Percentiles rank a stretch among this genome's conserved stretches.
Conservation (phyloP, 2,888 invertebrate species). For the Lamellibrachia columna region DNA sequence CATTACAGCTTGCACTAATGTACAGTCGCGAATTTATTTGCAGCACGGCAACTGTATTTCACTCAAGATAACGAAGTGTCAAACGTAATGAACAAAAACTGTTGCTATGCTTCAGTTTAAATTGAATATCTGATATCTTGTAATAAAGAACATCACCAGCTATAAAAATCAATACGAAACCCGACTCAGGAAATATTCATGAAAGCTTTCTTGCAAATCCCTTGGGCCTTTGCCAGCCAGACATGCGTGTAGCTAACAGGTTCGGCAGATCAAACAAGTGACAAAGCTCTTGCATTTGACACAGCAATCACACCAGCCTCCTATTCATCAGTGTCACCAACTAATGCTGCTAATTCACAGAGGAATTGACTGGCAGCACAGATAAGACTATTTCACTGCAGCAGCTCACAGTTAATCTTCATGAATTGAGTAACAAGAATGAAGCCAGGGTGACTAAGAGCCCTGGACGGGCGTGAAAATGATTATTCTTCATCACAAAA, state of each 20-base stretch:
- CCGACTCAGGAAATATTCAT: background rate
- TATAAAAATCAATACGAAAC: constrained; percentile 6
- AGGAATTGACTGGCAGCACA: background rate
- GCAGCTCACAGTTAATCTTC: background rate
- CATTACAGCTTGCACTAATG: background rate
- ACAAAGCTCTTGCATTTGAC: background rate
- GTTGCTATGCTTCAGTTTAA: background rate
- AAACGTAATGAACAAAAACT: background rate
- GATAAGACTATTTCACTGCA: background rate
- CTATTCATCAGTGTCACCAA: constrained; percentile 5
- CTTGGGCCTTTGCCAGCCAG: background rate
- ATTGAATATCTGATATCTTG: background rate
- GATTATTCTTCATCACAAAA: constrained; percentile 4
- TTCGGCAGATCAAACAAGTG: background rate
- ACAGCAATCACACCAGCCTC: background rate
- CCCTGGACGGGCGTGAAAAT: background rate
- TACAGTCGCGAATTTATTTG: background rate
- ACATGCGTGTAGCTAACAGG: background rate
- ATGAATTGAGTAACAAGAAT: background rate
- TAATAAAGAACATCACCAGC: constrained; percentile 16
- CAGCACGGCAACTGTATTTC: background rate
- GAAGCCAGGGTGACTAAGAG: background rate
- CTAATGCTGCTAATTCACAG: background rate
- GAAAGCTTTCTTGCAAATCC: background rate
- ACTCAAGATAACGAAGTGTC: background rate